A percentile compares a stretch with the other conserved stretches of the same genome.
Conservation (phyloP, 2,797 vertebrate genomes). For the Catharus ustulatus region DNA sequence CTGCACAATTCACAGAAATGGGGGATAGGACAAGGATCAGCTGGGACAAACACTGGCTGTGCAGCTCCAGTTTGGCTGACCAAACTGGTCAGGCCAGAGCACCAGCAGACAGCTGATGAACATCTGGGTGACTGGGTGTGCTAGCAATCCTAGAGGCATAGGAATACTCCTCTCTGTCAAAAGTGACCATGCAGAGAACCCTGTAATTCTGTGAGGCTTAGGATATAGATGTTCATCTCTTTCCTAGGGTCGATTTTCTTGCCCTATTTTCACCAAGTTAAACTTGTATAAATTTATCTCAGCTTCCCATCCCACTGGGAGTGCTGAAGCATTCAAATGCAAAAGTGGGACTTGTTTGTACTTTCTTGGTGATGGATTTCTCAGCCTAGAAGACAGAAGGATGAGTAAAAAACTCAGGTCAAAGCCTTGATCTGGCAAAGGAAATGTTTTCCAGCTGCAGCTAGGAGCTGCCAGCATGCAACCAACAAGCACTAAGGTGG, state of each 20-base stretch:
- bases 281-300: not conserved
- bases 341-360: not conserved
- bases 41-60: not conserved
- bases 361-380: not conserved
- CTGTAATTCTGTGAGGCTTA: not conserved
- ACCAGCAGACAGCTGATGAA: rapidly evolving
- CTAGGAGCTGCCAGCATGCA: not conserved
- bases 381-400: not conserved
- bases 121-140: not conserved
- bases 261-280: not conserved
- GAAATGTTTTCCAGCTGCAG: not conserved
- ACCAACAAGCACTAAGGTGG: not conserved
- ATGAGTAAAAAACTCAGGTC: not conserved
- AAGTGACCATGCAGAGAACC: not conserved
- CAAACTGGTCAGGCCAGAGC: not conserved
- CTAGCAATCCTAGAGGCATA: not conserved
- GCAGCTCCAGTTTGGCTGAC: not conserved
- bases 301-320: not conserved
- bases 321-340: not conserved
- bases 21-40: not conserved
- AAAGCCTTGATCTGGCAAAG: not conserved
- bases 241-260: not conserved
- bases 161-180: not conserved
- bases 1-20: not conserved
- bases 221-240: not conserved